phyloP scores from a whole-genome alignment of 2,113 vertebrate genomes.

The Neomonachus schauinslandi region DNA sequence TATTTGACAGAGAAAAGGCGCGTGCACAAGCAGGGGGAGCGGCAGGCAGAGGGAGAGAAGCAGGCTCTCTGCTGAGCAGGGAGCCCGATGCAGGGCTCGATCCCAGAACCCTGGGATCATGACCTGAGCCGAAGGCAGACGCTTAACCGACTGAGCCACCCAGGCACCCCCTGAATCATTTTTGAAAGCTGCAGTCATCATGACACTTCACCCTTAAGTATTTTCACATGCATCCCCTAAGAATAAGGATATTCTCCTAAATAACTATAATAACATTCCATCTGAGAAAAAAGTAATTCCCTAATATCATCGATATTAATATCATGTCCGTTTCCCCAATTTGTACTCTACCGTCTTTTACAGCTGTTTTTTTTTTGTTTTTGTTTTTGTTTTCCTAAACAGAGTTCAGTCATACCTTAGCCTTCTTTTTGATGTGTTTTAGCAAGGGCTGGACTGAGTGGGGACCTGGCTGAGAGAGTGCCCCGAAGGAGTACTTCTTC shows the following conservation, averaged over 20 bases:
- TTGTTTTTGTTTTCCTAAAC: not conserved
- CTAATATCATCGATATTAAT: not conserved
- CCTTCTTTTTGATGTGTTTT: conserved; percentile 99
- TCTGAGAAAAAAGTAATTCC: conserved; percentile 5
- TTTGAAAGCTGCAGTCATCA: conserved; percentile 32
- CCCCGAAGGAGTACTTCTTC: conserved; percentile 98
- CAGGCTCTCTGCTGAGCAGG: not conserved
- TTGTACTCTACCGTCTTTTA: conserved; percentile 23
- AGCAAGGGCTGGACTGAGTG: conserved; percentile 94
- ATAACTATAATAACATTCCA: conserved; percentile 12
- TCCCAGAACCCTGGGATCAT: not conserved
- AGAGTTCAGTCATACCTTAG: conserved; percentile 89
- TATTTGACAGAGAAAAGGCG: not conserved
- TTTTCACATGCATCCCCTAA: not conserved
- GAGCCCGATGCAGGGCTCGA: not conserved
- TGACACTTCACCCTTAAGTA: not conserved
- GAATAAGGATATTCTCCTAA: conserved; percentile 45
- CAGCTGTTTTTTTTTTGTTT: not conserved
- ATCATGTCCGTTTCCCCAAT: not conserved
- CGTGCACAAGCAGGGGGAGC: not conserved
- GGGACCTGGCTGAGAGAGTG: conserved; percentile 95
- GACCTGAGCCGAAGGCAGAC: not conserved
- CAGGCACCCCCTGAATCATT: not conserved
- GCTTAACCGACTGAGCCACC: not conserved
- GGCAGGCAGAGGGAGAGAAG: not conserved